Base-by-base conservation (phyloP, 2,113 vertebrate genomes). In the Mesoclemmys tuberculata region DNA sequence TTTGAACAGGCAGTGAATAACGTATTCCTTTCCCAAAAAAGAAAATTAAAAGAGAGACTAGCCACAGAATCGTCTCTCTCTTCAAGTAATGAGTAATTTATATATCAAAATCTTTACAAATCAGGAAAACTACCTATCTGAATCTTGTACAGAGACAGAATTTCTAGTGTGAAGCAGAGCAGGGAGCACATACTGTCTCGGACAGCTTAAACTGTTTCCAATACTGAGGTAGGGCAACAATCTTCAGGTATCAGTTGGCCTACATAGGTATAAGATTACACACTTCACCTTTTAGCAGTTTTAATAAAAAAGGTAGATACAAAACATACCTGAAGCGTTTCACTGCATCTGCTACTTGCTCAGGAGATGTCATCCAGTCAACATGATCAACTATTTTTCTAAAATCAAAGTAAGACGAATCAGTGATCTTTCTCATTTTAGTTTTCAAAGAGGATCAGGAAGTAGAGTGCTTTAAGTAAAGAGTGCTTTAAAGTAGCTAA, bases 361-460 rank as follows among this genome's bases (percentile, higher is more conserved):
- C 99, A 2, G 99, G 99, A 79, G 99, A 99, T 0, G 99, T 99
- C 99, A 99, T 98, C 98, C 98, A 99, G 95, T 99, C 99, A 95
- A 99, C 99, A 82, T 99, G 99, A 97, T 99, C 99, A 92, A 99
- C 99, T 82, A 99, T 99, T 99, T 99, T 99, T 97, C 99, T 99
- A 96, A 86, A 98, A 98, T 92, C 38, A 94, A 97, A 96, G 92
- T 93, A 46, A 41, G 83, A 80, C 8, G 94, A 75, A 18, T 82
- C 5, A 82, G 54, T 19, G 13, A 41, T 81, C 22, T 61, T 0
- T 79, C 80, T 82, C 10, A 29, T 61, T 95, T 58, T 82, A 61
- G 61, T 93, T 85, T 93, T 56, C 31, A 27, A 91, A 71, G 71
- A 80, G n/a, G 84, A 14, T 84, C 8, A 26, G 11, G 61, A 48